Evolutionary conservation across 2,888 invertebrate species (phyloP), one percentile per base, ranked within the genome.

Genomic region (Dasysyrphus albostriatus): DNA sequence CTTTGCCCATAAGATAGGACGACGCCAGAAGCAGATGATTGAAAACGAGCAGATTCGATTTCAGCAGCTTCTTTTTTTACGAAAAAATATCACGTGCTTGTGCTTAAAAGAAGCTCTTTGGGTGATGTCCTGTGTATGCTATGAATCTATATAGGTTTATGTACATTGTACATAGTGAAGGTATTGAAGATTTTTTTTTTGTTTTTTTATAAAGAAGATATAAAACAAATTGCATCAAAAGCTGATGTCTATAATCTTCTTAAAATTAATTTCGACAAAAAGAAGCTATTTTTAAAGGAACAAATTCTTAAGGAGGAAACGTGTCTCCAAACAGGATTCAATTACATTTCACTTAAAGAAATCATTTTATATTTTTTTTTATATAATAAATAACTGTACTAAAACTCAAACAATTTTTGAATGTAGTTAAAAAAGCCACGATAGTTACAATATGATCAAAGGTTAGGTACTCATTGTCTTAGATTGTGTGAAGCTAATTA

Each of bases 1-100:
- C 73, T 67, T 65, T 49, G 49, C n/a, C 47, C 24, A 47, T 49
- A 49, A 39, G 39, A 47, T 32, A 42, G 44, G 44, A 65, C 24
- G 32, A 32, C n/a, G 54, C 5, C 8, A 7, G 24, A 24, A 24
- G 54, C 14, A 37, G 44, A 65, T 79, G 72, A 79, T 65, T 79
- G 73, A 79, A 79, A 73, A 73, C 47, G 42, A 73, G 63, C n/a
- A 79, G 37, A 79, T 65, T 79, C 79, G 56, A 63, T 79, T 65
- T 72, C 56, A 39, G 42, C 42, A 12, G 12, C 37, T 63, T 56
- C 29, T 32, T 7, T 65, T 54, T 54, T 63, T 49, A 42, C 5
- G 42, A 63, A 54, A 70, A 65, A 73, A 73, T 65, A 49, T 65
- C 73, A 79, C 79, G 72, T 72, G 9, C 56, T 56, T 24, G 61